Percentiles rank a stretch among this genome's conserved stretches.
phyloP scores from a whole-genome alignment of 2,113 vertebrate genomes.

The Ammodytes dubius region DNA sequence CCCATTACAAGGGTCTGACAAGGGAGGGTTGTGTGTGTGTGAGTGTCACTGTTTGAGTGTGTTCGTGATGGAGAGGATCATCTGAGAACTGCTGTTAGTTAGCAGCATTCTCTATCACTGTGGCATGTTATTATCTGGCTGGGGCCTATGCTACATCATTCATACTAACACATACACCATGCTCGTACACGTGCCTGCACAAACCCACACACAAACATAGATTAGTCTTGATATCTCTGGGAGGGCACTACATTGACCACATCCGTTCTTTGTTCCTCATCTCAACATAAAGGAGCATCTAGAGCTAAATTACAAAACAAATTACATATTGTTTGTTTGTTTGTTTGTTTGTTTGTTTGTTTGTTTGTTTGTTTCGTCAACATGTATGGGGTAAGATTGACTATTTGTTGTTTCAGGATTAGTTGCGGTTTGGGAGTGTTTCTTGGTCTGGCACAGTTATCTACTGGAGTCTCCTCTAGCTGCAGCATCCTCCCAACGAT shows the following conservation, averaged over 20 bases:
- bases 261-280: constrained; percentile 6
- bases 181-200: background rate
- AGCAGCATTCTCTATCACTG: constrained; percentile 84
- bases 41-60: constrained; percentile 28
- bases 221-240: constrained; percentile 40
- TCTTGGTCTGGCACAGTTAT: background rate
- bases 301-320: background rate
- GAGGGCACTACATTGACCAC: background rate
- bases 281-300: background rate
- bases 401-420: background rate
- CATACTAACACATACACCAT: constrained; percentile 49
- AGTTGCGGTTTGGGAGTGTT: background rate
- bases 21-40: constrained; percentile 55
- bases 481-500: background rate
- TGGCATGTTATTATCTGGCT: constrained; percentile 86
- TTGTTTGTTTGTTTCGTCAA: background rate
- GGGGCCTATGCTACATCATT: constrained; percentile 63
- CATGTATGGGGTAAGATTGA: background rate
- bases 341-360: background rate
- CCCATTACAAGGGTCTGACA: constrained; percentile 80
- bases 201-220: constrained; percentile 28
- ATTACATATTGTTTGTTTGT: background rate
- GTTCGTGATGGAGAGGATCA: constrained; percentile 79
- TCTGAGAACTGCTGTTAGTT: constrained; percentile 83
- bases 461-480: background rate